These are phyloP conservation scores for Eulemur rufifrons DNA, from an alignment of 2,113 vertebrate species.

Conservation along the genomic window DNA sequence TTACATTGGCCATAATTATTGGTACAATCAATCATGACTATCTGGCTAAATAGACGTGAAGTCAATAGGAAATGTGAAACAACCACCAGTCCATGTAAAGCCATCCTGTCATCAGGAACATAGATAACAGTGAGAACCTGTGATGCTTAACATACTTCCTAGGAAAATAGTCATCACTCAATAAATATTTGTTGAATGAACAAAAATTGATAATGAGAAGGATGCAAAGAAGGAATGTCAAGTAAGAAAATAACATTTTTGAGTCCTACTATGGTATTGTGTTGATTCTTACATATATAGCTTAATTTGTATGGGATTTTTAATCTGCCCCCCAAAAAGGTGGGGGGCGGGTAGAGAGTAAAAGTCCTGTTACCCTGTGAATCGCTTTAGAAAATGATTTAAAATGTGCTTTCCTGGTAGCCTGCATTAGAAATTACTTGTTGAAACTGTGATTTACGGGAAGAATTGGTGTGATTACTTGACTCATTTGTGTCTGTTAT, in stretches of 20 bases:
- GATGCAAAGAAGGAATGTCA: not conserved
- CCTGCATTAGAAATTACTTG: not conserved
- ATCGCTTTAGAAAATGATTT: not conserved
- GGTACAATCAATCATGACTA: not conserved
- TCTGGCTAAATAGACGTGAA: not conserved
- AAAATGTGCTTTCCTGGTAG: not conserved
- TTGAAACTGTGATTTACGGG: not conserved
- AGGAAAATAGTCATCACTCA: not conserved
- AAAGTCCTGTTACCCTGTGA: not conserved
- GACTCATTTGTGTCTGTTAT: not conserved
- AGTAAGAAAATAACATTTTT: not conserved
- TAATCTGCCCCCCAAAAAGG: not conserved
- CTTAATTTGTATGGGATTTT: not conserved
- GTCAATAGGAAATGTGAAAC: not conserved
- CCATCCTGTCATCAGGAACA: not conserved
- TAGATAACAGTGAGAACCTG: not conserved
- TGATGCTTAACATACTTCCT: not conserved
- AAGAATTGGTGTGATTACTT: not conserved
- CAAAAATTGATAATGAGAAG: not conserved
- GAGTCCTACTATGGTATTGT: not conserved
- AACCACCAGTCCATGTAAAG: not conserved
- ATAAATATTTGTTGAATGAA: not conserved
- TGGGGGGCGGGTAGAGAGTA: too few species aligned
- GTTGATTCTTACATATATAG: not conserved
- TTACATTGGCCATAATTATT: not conserved